These are phyloP conservation scores for Prosopocoilus inquinatus DNA, from an alignment of 2,888 invertebrate species.

Conservation along the genomic window DNA sequence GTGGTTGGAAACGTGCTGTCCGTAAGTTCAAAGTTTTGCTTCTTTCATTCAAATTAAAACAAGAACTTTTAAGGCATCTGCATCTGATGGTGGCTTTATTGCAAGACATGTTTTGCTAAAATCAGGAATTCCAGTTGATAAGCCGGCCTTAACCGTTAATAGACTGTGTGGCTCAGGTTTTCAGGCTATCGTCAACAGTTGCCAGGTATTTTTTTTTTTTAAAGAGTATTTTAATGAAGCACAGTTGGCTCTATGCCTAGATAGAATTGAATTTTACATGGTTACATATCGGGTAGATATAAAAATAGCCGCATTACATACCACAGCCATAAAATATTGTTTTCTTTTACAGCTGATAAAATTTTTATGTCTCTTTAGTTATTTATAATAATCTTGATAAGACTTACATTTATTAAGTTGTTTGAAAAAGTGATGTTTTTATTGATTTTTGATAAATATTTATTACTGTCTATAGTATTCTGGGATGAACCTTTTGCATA, in stretches of 20 bases:
- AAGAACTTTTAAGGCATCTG: slow-evolving; percentile 46
- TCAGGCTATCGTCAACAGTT: slow-evolving; percentile 87
- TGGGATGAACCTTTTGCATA: too few species aligned
- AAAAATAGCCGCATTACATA: too few species aligned
- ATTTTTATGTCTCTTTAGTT: too few species aligned
- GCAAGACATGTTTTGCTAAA: slow-evolving; percentile 86
- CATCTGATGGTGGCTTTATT: slow-evolving; percentile 80
- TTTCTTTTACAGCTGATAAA: too few species aligned
- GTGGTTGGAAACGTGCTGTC: slow-evolving; percentile 86
- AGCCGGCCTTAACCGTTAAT: slow-evolving; percentile 85
- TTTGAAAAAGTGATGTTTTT: too few species aligned
- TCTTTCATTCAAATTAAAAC: slow-evolving; percentile 1
- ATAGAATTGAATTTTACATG: too few species aligned
- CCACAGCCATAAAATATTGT: too few species aligned
- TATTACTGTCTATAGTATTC: too few species aligned
- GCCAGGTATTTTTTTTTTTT: slow-evolving; percentile 65
- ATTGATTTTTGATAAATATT: too few species aligned
- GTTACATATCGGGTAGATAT: too few species aligned
- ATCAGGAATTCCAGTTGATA: slow-evolving; percentile 80
- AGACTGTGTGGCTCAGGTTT: slow-evolving; percentile 97
- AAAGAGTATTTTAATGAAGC: neutral
- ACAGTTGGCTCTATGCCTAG: neutral
- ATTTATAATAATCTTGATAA: too few species aligned
- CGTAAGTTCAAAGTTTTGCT: slow-evolving; percentile 55
- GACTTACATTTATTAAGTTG: too few species aligned